Percentiles rank a stretch among this genome's conserved stretches.
Evolutionary conservation across 2,797 vertebrate genomes (phyloP).

Genomic region (Peromyscus nudipes): DNA sequence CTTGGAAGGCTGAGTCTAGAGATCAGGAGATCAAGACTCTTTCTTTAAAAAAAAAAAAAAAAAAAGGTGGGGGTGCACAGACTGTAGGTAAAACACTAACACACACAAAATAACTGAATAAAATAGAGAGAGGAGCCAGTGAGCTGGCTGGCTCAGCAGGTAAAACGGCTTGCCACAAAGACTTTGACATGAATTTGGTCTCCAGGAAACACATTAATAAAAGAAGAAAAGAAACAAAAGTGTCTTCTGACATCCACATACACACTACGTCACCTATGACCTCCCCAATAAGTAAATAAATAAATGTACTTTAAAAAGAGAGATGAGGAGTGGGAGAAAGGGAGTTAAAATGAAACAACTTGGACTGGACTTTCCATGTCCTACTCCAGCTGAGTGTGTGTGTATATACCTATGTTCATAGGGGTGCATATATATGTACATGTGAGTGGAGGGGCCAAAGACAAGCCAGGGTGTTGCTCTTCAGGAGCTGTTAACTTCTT

Average conservation of each 20-base stretch:
- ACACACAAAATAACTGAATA: not conserved
- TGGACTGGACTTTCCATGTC: not conserved
- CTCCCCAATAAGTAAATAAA: not conserved
- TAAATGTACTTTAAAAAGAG: not conserved
- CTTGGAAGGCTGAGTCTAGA: not conserved
- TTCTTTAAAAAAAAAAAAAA: not conserved
- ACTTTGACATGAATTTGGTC: not conserved
- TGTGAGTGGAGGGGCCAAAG: not conserved
- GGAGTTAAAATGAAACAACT: not conserved
- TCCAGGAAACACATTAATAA: not conserved
- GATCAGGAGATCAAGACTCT: not conserved
- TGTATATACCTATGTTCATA: not conserved
- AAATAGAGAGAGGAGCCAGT: not conserved
- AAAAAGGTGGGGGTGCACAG: not conserved
- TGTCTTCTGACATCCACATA: not conserved
- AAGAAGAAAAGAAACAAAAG: not conserved
- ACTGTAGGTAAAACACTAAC: not conserved
- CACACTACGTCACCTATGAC: too few species aligned
- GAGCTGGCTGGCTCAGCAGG: not conserved
- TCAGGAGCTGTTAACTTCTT: not conserved
- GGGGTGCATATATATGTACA: not conserved
- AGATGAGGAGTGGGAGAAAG: too few species aligned
- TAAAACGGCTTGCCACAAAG: not conserved
- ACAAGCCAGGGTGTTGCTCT: not conserved
- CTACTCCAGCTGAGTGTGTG: not conserved